Evolutionary conservation across 2,113 vertebrate genomes (phyloP).

Genomic region (Erpornis zantholeuca): DNA sequence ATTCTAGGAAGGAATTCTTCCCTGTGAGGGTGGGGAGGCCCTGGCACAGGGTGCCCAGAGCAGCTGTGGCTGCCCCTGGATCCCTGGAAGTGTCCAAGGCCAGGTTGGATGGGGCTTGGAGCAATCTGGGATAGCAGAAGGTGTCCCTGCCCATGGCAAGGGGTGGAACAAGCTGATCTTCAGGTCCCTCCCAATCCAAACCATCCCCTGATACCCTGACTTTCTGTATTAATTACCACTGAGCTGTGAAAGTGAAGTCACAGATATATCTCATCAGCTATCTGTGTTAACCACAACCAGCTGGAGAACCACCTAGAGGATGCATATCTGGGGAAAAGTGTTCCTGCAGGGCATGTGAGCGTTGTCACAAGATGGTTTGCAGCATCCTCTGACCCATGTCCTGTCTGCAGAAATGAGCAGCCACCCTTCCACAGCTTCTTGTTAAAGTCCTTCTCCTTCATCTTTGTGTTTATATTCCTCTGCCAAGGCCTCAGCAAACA

Average conservation of each 20-base stretch:
- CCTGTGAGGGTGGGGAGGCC: fast-evolving
- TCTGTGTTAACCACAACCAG: neutral
- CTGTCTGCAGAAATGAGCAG: neutral
- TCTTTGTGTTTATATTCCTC: neutral
- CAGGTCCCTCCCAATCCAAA: neutral
- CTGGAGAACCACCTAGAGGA: neutral
- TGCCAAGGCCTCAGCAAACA: neutral
- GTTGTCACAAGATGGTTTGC: neutral
- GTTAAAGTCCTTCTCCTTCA: neutral
- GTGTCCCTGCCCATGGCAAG: neutral
- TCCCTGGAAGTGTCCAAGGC: neutral
- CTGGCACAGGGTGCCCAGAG: neutral
- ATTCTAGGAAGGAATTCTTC: neutral
- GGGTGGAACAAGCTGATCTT: fast-evolving
- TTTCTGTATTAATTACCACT: neutral
- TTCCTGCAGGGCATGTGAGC: neutral
- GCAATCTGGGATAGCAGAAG: fast-evolving
- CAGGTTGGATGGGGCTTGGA: fast-evolving
- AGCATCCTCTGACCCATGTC: fast-evolving
- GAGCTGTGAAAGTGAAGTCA: neutral
- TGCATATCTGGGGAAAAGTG: fast-evolving
- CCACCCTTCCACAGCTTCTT: neutral
- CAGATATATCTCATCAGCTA: neutral
- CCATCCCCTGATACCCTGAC: neutral
- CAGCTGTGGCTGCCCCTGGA: neutral